Conservation (phyloP, 2,888 invertebrate species). For the Cotesia congregata region DNA sequence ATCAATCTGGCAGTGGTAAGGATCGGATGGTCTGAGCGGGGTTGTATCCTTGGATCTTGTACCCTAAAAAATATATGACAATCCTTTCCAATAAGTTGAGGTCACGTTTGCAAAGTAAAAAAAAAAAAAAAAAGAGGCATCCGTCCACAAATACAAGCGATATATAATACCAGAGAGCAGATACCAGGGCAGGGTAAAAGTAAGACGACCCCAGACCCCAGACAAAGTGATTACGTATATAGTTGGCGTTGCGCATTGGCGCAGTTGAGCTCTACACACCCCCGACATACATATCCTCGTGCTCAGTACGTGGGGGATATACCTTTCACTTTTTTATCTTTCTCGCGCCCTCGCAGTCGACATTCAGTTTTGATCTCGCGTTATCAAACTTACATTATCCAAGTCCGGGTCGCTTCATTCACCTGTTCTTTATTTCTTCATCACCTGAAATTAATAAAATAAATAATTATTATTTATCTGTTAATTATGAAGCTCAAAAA, state of each 20-base stretch:
- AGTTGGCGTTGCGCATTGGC: constrained; percentile 24
- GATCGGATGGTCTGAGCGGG: too few species aligned
- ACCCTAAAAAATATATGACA: too few species aligned
- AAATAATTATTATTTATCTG: not conserved
- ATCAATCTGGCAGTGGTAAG: too few species aligned
- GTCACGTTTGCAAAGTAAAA: not conserved
- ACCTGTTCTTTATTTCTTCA: not conserved
- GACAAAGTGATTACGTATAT: constrained; percentile 18
- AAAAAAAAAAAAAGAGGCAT: not conserved
- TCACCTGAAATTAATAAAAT: not conserved
- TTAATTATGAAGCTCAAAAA: not conserved
- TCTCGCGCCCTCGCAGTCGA: not conserved
- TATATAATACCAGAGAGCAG: not conserved
- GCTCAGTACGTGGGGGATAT: not conserved
- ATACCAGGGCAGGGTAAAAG: not conserved
- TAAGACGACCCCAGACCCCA: constrained; percentile 15
- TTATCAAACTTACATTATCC: not conserved
- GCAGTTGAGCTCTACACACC: constrained; percentile 3
- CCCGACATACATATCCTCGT: not conserved
- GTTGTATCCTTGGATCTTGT: too few species aligned
- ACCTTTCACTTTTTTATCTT: constrained; percentile 13
- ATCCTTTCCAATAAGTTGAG: too few species aligned
- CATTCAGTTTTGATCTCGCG: not conserved
- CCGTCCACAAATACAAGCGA: not conserved
- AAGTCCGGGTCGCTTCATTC: not conserved